Evolutionary conservation across 2,888 invertebrate species (phyloP).

Genomic region (Ptycholaimellus sp.): DNA sequence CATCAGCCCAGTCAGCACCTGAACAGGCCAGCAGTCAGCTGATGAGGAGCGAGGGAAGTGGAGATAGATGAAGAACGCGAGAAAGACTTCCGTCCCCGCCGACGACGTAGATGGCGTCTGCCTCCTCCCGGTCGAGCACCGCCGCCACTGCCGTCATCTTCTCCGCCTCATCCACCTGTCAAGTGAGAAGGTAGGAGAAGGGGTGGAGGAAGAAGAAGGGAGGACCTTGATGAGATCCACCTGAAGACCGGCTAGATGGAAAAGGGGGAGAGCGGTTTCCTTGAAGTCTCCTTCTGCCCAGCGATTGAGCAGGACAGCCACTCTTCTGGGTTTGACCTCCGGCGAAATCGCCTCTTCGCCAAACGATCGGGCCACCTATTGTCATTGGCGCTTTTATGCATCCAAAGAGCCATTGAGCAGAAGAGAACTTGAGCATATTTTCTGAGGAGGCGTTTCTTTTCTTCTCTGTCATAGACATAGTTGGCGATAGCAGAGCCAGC

Average conservation of each 20-base stretch:
- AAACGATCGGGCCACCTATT: too few relatives aligned
- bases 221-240: slow-evolving; percentile 13
- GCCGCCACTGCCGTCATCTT: slow-evolving; percentile 15
- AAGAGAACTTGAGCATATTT: too few relatives aligned
- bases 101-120: slow-evolving; percentile 19
- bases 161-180: slow-evolving; percentile 13
- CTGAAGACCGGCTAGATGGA: slow-evolving; percentile 20
- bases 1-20: slow-evolving; percentile 1
- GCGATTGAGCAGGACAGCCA: slow-evolving; percentile 16
- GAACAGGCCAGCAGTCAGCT: too few relatives aligned
- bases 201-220: neutral
- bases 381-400: too few relatives aligned
- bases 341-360: too few relatives aligned
- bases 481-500: too few relatives aligned
- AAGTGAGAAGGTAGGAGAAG: neutral
- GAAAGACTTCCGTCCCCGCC: slow-evolving; percentile 18
- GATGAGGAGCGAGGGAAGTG: neutral
- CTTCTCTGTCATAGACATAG: too few relatives aligned
- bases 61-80: neutral
- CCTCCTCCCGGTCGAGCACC: slow-evolving; percentile 16
- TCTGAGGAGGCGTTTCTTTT: too few relatives aligned
- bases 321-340: slow-evolving; percentile 13
- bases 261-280: slow-evolving; percentile 18
- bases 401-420: too few relatives aligned
- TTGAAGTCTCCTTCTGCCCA: slow-evolving; percentile 14